Evolutionary conservation across 2,888 invertebrate species (phyloP), one percentile per base, ranked within the genome.

Genomic region (Xanthorhoe designata): DNA sequence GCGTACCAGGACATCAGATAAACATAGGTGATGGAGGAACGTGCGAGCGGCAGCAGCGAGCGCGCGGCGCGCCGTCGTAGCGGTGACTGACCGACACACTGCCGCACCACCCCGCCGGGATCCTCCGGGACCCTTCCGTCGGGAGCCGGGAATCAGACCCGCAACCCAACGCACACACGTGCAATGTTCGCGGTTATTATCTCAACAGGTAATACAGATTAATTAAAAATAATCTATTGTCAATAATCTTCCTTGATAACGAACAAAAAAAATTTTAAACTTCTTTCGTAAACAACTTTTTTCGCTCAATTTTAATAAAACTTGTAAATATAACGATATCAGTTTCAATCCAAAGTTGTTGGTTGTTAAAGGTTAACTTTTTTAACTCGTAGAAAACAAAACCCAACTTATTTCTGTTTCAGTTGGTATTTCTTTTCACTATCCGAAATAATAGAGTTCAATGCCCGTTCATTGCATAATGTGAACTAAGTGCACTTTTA

Each of bases 61-160:
- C 88, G 92, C 86, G 74, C 92, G 85, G 85, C 86, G 78, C 90
- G 91, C 88, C 89, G 90, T 85, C 88, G 75, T 78, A 91, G 89
- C 93, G 92, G 92, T 92, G 92, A 93, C 93, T 93, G 93, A 92
- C 93, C 92, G 93, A 84, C 92, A 82, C 89, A 92, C 79, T 92
- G 91, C 89, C 91, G 91, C 91, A 77, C 82, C 88, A 84, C 88
- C 91, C 92, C 91, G 88, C 90, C 85, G 77, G 86, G 86, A 85
- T 77, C 90, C 91, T 88, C 81, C 86, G 90, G 92, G 92, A 91
- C 90, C 91, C 89, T 91, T 86, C 88, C 87, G 83, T 84, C 85
- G 88, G 89, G 90, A 90, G 75, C 80, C 84, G 85, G 89, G 90
- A 89, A 90, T 76, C 81, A 80, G 89, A 87, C 89, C 88, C 87